phyloP scores from a whole-genome alignment of 1,140 invertebrate species.

The Nautilus pompilius region DNA sequence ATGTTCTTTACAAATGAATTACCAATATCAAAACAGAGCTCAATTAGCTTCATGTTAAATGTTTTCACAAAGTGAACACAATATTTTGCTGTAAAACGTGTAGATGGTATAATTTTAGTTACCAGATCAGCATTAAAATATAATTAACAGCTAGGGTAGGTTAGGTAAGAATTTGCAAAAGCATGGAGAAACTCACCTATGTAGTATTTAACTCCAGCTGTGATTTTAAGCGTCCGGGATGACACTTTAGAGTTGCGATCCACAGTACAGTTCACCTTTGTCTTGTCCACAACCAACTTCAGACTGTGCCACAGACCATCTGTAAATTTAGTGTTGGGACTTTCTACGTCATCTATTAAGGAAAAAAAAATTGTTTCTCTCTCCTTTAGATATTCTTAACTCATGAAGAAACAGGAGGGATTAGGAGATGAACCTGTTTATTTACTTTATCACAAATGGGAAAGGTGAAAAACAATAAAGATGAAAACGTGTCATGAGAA shows the following conservation, averaged over 20 bases:
- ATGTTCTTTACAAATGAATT: too few relatives aligned
- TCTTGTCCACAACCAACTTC: conserved; percentile 30
- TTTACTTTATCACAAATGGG: background rate
- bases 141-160: background rate
- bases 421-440: background rate
- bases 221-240: conserved; percentile 25
- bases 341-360: conserved; percentile 39
- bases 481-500: too few relatives aligned
- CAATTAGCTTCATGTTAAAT: too few relatives aligned
- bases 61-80: background rate
- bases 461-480: background rate
- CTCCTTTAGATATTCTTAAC: too few relatives aligned
- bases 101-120: too few relatives aligned
- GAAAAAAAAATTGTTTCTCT: too few relatives aligned
- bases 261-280: conserved; percentile 48
- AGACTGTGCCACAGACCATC: conserved; percentile 54
- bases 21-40: too few relatives aligned
- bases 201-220: conserved; percentile 24
- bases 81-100: too few relatives aligned
- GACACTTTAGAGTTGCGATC: conserved; percentile 47
- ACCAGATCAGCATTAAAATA: too few relatives aligned
- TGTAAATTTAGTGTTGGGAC: conserved; percentile 34
- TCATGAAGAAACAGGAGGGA: too few relatives aligned
- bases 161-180: background rate
- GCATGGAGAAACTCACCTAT: conserved; percentile 34